These are phyloP conservation scores for Petrocephalus zakoni DNA, from an alignment of 2,113 vertebrate genomes.

Conservation along the genomic window DNA sequence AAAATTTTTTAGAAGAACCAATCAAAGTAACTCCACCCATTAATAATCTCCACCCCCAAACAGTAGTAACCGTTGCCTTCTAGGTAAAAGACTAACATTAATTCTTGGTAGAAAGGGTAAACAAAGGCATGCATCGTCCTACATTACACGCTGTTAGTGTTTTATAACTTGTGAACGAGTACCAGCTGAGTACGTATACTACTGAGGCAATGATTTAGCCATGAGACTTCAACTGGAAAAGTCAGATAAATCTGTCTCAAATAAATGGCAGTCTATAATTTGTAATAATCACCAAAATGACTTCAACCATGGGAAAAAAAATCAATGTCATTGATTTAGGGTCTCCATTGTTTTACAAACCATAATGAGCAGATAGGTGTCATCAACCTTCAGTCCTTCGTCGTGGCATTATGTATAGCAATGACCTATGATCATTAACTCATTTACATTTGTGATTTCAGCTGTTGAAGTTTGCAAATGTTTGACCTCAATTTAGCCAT, in stretches of 20 bases:
- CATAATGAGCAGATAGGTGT: background rate
- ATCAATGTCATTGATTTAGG: background rate
- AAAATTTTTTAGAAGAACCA: background rate
- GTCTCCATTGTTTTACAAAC: background rate
- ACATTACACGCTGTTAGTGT: constrained; percentile 40
- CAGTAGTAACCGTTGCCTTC: background rate
- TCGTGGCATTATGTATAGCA: background rate
- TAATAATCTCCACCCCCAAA: background rate
- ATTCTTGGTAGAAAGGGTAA: constrained; percentile 64
- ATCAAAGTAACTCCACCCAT: background rate
- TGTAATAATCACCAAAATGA: background rate
- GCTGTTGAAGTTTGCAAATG: background rate
- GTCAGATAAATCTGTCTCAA: background rate
- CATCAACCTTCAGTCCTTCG: background rate
- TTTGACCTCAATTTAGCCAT: background rate
- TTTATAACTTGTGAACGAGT: constrained; percentile 24
- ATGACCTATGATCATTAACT: background rate
- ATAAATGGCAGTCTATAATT: background rate
- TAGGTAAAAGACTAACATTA: constrained; percentile 30
- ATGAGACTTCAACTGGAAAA: background rate
- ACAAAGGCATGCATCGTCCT: constrained; percentile 34
- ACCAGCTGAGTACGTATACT: background rate
- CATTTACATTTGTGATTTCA: background rate
- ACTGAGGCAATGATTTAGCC: background rate
- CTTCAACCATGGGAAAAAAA: background rate